Conservation (phyloP, 2,113 vertebrate species). For the Megaceryle torquata region DNA sequence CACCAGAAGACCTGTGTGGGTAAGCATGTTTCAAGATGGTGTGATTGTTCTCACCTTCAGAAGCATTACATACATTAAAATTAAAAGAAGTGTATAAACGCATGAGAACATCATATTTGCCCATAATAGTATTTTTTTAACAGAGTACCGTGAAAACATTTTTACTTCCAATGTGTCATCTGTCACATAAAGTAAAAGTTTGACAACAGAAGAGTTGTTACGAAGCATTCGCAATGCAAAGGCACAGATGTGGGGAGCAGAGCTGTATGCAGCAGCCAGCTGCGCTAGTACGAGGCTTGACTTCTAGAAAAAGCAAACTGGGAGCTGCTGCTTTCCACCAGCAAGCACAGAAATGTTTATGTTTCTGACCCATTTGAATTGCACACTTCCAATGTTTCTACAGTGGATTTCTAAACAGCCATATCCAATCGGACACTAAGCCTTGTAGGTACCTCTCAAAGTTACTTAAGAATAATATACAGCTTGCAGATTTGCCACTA, state of each 20-base stretch:
- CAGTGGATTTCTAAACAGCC: not conserved
- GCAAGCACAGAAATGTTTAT: not conserved
- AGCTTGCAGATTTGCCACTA: conserved; percentile 6
- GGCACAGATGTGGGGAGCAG: not conserved
- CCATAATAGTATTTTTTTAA: not conserved
- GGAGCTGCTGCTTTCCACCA: not conserved
- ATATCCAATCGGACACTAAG: not conserved
- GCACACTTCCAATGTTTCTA: not conserved
- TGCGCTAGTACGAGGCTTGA: not conserved
- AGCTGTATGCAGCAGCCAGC: not conserved
- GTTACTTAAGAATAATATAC: not conserved
- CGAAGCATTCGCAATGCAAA: not conserved
- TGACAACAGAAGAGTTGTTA: not conserved
- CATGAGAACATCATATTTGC: not conserved
- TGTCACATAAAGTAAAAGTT: not conserved
- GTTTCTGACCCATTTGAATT: not conserved
- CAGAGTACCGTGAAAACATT: not conserved
- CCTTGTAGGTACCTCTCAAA: not conserved
- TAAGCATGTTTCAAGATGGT: not conserved
- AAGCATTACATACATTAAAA: not conserved
- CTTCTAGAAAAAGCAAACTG: not conserved
- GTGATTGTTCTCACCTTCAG: not conserved
- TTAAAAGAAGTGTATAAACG: not conserved
- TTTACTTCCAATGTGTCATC: not conserved
- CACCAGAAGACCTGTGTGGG: not conserved